phyloP scores from a whole-genome alignment of 2,797 vertebrate genomes.

The Gymnopithys bicolor region DNA sequence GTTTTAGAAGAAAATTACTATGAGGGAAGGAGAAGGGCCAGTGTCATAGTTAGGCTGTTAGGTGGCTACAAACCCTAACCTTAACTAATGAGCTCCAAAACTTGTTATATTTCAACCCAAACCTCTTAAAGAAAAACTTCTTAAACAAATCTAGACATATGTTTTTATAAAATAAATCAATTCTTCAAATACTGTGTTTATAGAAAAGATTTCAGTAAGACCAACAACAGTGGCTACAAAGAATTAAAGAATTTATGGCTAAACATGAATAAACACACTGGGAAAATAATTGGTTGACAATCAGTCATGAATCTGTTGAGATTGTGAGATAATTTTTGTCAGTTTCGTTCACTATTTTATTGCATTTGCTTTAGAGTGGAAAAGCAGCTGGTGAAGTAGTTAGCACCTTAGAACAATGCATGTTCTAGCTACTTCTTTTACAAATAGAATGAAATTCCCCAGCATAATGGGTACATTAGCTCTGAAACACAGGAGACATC shows the following conservation, averaged over 20 bases:
- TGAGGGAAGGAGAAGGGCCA: background rate
- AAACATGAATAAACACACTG: background rate
- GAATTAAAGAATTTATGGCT: background rate
- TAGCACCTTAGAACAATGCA: background rate
- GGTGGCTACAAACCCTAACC: background rate
- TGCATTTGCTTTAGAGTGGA: background rate
- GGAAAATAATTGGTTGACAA: background rate
- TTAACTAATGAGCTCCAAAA: background rate
- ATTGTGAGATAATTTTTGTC: background rate
- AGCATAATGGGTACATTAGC: rapidly evolving
- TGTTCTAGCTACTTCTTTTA: background rate
- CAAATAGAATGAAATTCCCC: background rate
- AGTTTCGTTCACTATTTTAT: background rate
- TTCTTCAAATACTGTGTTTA: background rate
- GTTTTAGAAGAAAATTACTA: background rate
- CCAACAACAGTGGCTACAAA: background rate
- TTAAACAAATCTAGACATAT: background rate
- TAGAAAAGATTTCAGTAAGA: background rate
- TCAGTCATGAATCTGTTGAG: background rate
- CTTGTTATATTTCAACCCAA: background rate
- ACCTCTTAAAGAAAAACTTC: background rate
- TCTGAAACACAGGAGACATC: background rate
- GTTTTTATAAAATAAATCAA: background rate
- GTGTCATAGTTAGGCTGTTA: background rate
- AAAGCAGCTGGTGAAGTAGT: background rate